Percentiles rank a stretch among this genome's conserved stretches.
Conservation (phyloP, 1,140 invertebrate genomes). For the Lycorma delicatula region DNA sequence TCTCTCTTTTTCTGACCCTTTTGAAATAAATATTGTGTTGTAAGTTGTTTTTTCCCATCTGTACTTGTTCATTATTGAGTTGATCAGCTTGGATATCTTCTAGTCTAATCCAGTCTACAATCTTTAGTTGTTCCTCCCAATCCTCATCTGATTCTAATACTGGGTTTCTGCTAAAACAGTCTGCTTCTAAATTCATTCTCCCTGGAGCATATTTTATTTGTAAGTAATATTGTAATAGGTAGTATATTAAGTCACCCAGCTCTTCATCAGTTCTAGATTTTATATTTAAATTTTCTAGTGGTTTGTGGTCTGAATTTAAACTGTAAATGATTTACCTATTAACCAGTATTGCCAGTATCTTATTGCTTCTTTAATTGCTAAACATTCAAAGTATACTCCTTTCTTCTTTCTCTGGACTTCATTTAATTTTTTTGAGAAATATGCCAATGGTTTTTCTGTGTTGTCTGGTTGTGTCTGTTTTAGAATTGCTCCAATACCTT, state of each 20-base stretch:
- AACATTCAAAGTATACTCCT: conserved; percentile 34
- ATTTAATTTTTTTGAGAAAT: conserved; percentile 35
- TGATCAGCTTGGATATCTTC: conserved; percentile 22
- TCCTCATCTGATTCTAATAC: conserved; percentile 23
- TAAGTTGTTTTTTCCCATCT: not conserved
- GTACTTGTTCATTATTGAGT: conserved; percentile 13
- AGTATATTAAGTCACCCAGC: conserved; percentile 35
- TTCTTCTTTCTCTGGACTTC: conserved; percentile 31
- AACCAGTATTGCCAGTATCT: conserved; percentile 38
- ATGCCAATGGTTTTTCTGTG: conserved; percentile 29
- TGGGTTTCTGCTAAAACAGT: conserved; percentile 27
- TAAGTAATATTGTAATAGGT: conserved; percentile 35
- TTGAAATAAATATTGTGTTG: conserved; percentile 5
- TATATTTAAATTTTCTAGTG: conserved; percentile 36
- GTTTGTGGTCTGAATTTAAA: conserved; percentile 38
- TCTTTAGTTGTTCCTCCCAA: conserved; percentile 23
- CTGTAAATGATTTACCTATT: conserved; percentile 34
- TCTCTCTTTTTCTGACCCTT: conserved; percentile 24
- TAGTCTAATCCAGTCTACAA: conserved; percentile 21
- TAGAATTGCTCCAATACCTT: too few species aligned
- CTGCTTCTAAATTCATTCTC: conserved; percentile 26
- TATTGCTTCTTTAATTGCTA: conserved; percentile 37
- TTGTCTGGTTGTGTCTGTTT: conserved; percentile 27
- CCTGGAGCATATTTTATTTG: conserved; percentile 26
- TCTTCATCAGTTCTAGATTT: conserved; percentile 34